Percentiles rank a stretch among this genome's conserved stretches.
Evolutionary conservation across 2,888 invertebrate species (phyloP).

Genomic region (Rhagophthalmus giganteus): DNA sequence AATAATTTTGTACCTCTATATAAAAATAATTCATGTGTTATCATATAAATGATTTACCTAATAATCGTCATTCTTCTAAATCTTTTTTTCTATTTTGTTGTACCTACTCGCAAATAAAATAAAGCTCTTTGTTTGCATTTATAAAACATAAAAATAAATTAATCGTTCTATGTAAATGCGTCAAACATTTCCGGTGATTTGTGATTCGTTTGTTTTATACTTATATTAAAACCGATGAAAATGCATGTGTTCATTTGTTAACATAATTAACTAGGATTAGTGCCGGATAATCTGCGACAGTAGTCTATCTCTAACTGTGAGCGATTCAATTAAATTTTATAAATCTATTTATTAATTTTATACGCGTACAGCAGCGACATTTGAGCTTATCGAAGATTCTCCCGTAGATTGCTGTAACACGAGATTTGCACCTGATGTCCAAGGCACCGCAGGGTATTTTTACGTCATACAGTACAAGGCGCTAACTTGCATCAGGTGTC

Average conservation of each 20-base stretch:
- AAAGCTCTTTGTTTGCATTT: too few species aligned
- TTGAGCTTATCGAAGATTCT: conserved; percentile 15
- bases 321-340: conserved; percentile 1
- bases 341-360: conserved; percentile 15
- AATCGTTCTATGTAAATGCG: conserved; percentile 31
- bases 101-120: too few species aligned
- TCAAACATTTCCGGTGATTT: conserved; percentile 28
- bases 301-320: conserved; percentile 9
- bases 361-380: conserved; percentile 4
- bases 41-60: too few species aligned
- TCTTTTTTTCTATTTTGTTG: too few species aligned
- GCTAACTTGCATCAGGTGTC: conserved; percentile 45
- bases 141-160: conserved; percentile 8
- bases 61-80: too few species aligned
- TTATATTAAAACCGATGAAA: conserved; percentile 41
- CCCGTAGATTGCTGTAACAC: conserved; percentile 18
- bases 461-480: conserved; percentile 22
- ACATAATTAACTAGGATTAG: conserved; percentile 43
- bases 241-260: conserved; percentile 38
- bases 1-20: too few species aligned
- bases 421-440: conserved; percentile 25
- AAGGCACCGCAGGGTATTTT: conserved; percentile 11
- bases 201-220: conserved; percentile 37
- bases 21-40: too few species aligned
- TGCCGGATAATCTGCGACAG: conserved; percentile 27